Conservation (phyloP, 1,140 invertebrate species). For the Drosophila sproati region DNA sequence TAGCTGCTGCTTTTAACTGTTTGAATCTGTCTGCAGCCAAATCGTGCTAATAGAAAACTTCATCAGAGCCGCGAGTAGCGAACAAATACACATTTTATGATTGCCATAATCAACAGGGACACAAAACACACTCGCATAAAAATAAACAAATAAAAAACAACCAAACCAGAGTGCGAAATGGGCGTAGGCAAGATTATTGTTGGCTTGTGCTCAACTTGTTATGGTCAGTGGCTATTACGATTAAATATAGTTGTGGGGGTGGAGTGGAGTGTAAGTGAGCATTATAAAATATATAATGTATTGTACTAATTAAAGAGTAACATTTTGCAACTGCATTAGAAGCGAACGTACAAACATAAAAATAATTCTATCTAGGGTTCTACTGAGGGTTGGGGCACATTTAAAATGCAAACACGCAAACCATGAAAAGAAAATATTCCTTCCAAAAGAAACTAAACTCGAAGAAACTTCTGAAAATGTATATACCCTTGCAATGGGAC, state of each 20-base stretch:
- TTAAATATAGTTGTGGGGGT: background rate
- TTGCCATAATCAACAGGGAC: slow-evolving; percentile 70
- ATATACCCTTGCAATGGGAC: too few species aligned
- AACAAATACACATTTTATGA: slow-evolving; percentile 73
- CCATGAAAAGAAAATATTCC: too few species aligned
- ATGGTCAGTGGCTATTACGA: slow-evolving; percentile 54
- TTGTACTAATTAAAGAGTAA: slow-evolving; percentile 67
- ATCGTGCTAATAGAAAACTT: slow-evolving; percentile 63
- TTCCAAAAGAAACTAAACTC: too few species aligned
- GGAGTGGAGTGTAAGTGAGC: background rate
- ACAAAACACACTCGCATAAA: background rate
- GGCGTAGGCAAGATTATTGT: slow-evolving; percentile 35
- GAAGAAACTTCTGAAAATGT: too few species aligned
- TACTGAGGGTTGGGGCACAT: background rate
- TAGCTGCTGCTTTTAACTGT: slow-evolving; percentile 15
- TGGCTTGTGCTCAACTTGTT: slow-evolving; percentile 15
- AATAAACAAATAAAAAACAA: background rate
- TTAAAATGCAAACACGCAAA: slow-evolving; percentile 37
- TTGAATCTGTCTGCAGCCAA: slow-evolving; percentile 21
- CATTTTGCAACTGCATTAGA: slow-evolving; percentile 58
- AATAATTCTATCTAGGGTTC: slow-evolving; percentile 21
- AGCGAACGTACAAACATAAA: slow-evolving; percentile 58
- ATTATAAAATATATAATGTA: slow-evolving; percentile 57
- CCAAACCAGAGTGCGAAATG: slow-evolving; percentile 12
- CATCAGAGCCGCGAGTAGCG: slow-evolving; percentile 27